phyloP scores from a whole-genome alignment of 1,140 invertebrate species.

The Camponotus vicinus region DNA sequence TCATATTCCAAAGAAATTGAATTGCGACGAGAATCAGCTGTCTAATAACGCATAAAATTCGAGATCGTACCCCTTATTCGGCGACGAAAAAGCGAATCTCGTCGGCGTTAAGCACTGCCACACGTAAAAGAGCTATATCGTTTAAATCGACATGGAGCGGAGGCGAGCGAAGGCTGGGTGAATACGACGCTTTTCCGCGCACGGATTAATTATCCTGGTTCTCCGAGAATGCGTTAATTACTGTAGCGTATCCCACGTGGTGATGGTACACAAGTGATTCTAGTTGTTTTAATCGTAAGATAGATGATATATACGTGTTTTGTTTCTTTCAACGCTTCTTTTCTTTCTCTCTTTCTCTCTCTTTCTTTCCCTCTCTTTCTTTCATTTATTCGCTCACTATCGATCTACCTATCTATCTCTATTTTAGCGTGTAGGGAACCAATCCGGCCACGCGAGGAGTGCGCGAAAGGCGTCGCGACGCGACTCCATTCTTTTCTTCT shows the following conservation, averaged over 20 bases:
- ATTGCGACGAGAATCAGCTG: background rate
- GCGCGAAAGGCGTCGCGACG: slow-evolving; percentile 78
- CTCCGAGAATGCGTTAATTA: slow-evolving; percentile 77
- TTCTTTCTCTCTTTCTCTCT: slow-evolving; percentile 49
- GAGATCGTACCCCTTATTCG: background rate
- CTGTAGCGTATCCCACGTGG: slow-evolving; percentile 81
- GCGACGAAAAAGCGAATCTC: slow-evolving; percentile 32
- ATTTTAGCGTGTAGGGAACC: slow-evolving; percentile 72
- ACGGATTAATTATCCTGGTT: slow-evolving; percentile 73
- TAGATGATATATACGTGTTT: slow-evolving; percentile 71
- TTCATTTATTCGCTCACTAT: slow-evolving; percentile 19
- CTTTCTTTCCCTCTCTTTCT: slow-evolving; percentile 44
- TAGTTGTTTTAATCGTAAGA: slow-evolving; percentile 81
- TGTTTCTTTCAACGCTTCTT: slow-evolving; percentile 47
- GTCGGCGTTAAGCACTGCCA: slow-evolving; percentile 57
- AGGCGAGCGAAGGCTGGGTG: slow-evolving; percentile 61
- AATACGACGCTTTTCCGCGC: slow-evolving; percentile 80
- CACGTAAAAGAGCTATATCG: slow-evolving; percentile 34
- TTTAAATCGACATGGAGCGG: slow-evolving; percentile 58
- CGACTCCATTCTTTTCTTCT: slow-evolving; percentile 55
- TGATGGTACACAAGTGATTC: slow-evolving; percentile 83
- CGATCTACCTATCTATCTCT: background rate
- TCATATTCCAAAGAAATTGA: slow-evolving; percentile 3
- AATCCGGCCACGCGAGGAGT: slow-evolving; percentile 60
- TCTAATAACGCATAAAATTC: background rate